These are phyloP conservation scores for Bombus difficillimus DNA, from an alignment of 1,140 invertebrate species.

Conservation along the genomic window DNA sequence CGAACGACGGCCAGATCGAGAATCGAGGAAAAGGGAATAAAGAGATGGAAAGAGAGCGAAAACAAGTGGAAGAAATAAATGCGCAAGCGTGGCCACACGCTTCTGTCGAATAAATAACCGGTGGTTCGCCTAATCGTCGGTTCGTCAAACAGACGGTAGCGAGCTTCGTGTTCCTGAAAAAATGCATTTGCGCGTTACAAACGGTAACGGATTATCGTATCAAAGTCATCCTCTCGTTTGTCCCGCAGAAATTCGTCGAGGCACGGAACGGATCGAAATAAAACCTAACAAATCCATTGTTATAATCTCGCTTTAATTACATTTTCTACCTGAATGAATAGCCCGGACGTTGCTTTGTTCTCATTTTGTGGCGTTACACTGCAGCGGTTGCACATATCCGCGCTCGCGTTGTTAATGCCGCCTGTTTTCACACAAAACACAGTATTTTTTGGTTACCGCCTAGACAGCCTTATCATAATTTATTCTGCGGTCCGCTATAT, in stretches of 20 bases:
- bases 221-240: constrained; percentile 31
- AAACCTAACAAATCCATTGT: constrained; percentile 60
- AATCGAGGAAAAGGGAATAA: background rate
- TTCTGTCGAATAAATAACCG: background rate
- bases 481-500: constrained; percentile 14
- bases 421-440: constrained; percentile 40
- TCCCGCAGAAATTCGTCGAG: background rate
- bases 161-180: constrained; percentile 14
- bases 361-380: constrained; percentile 54
- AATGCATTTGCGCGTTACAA: constrained; percentile 39
- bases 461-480: constrained; percentile 60
- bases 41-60: background rate
- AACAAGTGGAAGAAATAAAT: background rate
- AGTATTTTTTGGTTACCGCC: constrained; percentile 50
- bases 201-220: constrained; percentile 33
- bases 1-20: background rate
- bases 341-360: constrained; percentile 52
- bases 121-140: background rate
- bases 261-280: constrained; percentile 24
- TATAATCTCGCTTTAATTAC: constrained; percentile 67
- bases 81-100: background rate
- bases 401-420: constrained; percentile 44
- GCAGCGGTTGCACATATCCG: constrained; percentile 5
- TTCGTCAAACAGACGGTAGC: constrained; percentile 14
- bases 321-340: constrained; percentile 61